Conservation (phyloP, 2,113 vertebrate species). For the Jacana jacana region DNA sequence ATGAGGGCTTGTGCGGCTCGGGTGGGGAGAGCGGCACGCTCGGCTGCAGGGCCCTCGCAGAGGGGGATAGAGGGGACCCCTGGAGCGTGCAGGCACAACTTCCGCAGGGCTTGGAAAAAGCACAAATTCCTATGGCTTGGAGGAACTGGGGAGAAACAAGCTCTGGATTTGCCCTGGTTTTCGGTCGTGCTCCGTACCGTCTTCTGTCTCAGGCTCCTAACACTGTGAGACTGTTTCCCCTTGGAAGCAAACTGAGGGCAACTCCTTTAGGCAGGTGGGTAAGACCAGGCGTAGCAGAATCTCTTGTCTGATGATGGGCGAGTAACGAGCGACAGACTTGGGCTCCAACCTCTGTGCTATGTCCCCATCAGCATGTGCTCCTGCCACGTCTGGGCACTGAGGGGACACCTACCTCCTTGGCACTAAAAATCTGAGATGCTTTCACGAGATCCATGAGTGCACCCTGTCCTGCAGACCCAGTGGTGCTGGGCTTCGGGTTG, state of each 20-base stretch:
- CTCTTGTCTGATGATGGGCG: fast-evolving
- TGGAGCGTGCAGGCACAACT: fast-evolving
- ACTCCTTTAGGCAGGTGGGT: not conserved
- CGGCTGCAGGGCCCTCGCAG: not conserved
- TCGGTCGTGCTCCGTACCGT: not conserved
- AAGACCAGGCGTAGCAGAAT: not conserved
- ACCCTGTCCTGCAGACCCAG: not conserved
- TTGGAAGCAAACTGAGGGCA: not conserved
- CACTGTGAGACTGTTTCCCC: not conserved
- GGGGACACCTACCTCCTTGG: not conserved
- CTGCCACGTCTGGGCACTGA: not conserved
- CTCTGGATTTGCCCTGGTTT: not conserved
- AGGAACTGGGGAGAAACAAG: not conserved
- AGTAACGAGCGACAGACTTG: not conserved
- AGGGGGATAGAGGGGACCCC: conserved; percentile 2
- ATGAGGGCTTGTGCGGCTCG: conserved; percentile 53
- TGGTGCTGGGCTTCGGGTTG: not conserved
- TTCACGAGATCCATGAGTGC: fast-evolving
- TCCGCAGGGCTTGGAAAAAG: not conserved
- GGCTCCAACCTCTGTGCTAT: not conserved
- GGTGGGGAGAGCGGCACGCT: not conserved
- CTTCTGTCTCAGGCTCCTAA: not conserved
- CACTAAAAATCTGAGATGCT: not conserved
- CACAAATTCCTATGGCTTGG: not conserved
- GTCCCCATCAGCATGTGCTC: fast-evolving